Base-by-base conservation (phyloP, 2,113 vertebrate species). In the Seriola dumerili region DNA sequence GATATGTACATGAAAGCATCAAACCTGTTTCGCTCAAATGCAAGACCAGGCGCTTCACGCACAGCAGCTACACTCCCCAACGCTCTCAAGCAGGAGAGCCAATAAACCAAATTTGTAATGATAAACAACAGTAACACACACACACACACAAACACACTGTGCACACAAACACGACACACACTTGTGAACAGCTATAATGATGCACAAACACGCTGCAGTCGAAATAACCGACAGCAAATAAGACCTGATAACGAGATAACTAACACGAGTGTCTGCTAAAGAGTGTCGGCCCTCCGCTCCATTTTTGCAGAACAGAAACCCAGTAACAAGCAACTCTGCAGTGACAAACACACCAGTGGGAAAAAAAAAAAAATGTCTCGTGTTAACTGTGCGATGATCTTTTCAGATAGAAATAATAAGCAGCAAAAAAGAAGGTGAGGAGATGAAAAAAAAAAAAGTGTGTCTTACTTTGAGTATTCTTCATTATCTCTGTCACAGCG, bases 381-480 rank as follows among this genome's bases (percentile, higher is more conserved):
- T 13, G 12, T n/a, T 10, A 2, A n/a, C 7, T 5, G 63, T 19
- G 21, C 11, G 36, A n/a, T n/a, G 38, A 21, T 64, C 4, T 8
- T 19, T 10, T 36, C 65, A 50, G 10, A 50, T 2, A 13, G 23
- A 50, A 7, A 34, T 1, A 12, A 46, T 19, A 69, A 36, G 25
- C 68, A 75, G 63, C 48, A 17, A 0, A 62, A 29, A 50, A 54
- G 7, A 71, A 52, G 29, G n/a, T 21, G 36, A 61, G 69, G 57
- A 65, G 61, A 72, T 38, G 10, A 52, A 23, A 81, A 59, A 72
- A 78, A 55, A 29, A 80, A 59, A 72, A 79, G 75, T 14, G 0
- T 8, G 40, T 77, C 96, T 95, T 95, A 96, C 96, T 94, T 95
- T 93, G 94, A 93, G 94, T 96, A 96, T 88, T 96, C 94, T 85